Evolutionary conservation across 2,113 vertebrate genomes (phyloP), one percentile per base, ranked within the genome.

Genomic region (Noctilio leporinus): DNA sequence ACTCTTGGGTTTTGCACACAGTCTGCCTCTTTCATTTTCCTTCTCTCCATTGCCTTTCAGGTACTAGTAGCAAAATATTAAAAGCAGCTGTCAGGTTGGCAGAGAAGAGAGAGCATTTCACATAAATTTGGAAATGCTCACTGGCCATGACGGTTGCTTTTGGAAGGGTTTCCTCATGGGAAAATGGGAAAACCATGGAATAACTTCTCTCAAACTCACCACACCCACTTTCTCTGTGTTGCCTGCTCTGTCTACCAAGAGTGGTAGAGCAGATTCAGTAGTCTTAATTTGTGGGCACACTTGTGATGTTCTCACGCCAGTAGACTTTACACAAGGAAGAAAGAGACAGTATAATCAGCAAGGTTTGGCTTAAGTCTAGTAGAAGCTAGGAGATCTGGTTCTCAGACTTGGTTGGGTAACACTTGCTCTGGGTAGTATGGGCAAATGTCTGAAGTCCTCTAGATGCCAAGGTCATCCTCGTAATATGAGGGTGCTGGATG

Each of bases 41-140:
- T 75, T 65, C 33, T 83, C 24, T 59, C 69, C 16, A 7, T 35
- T 47, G 40, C 35, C 30, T 84, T 93, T 93, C 73, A 93, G 89
- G 84, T 93, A 92, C 76, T 65, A 69, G 30, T 53, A 83, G 73
- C 62, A 86, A 80, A 88, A 51, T 91, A 70, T 75, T 90, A 69
- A 86, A 85, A 89, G 67, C 57, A 92, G 80, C 67, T 91, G 20
- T 43, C 86, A 40, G 38, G 14, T 51, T 90, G 62, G 14, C 80
- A 84, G 86, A 69, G 65, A 81, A 87, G 49, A 83, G 49, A 83
- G 22, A 59, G 45, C 51, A 70, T 81, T 64, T 77, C 70, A 51
- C 35, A 22, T 45, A 30, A 55, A 80, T n/a, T 72, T 22, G 40
- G 65, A 78, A 84, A 59, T 20, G 33, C 53, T 85, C 9, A 10